These are phyloP conservation scores for Tortricodes alternella DNA, from an alignment of 2,888 invertebrate genomes.

Conservation along the genomic window DNA sequence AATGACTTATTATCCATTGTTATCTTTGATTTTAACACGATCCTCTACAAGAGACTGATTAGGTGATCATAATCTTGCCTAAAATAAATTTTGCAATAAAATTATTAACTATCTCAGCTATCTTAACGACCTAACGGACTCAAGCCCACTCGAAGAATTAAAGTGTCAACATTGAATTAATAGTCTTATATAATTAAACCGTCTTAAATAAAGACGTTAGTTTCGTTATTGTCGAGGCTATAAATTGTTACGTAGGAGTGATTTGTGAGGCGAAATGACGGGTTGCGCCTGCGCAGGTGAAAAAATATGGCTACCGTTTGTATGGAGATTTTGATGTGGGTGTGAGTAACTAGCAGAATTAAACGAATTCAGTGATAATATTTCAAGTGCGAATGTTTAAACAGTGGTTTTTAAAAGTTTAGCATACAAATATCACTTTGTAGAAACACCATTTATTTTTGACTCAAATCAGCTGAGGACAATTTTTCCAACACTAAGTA, in stretches of 20 bases:
- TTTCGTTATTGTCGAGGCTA: slow-evolving; percentile 35
- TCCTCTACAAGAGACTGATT: too few relatives aligned
- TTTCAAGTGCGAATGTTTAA: too few relatives aligned
- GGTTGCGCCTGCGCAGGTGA: slow-evolving; percentile 33
- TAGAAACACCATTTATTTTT: too few relatives aligned
- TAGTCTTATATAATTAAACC: slow-evolving; percentile 48
- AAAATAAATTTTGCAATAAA: slow-evolving; percentile 23
- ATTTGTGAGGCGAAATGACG: slow-evolving; percentile 45
- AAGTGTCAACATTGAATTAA: slow-evolving; percentile 52
- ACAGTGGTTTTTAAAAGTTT: too few relatives aligned
- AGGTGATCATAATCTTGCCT: too few relatives aligned
- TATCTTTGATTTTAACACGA: too few relatives aligned
- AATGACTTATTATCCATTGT: too few relatives aligned
- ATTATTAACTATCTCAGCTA: slow-evolving; percentile 2
- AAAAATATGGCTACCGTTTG: slow-evolving; percentile 33
- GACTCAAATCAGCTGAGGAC: too few relatives aligned
- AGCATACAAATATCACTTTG: too few relatives aligned
- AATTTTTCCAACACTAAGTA: too few relatives aligned
- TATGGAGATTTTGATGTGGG: slow-evolving; percentile 2
- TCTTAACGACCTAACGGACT: slow-evolving; percentile 30
- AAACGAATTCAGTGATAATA: too few relatives aligned
- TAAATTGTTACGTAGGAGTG: slow-evolving; percentile 48
- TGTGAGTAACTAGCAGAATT: slow-evolving; percentile 5
- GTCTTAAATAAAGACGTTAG: slow-evolving; percentile 39
- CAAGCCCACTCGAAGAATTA: slow-evolving; percentile 42